A percentile compares a stretch with the other conserved stretches of the same genome.
Evolutionary conservation across 2,113 vertebrate species (phyloP).

Genomic region (Hypocryptadius cinnamomeus): DNA sequence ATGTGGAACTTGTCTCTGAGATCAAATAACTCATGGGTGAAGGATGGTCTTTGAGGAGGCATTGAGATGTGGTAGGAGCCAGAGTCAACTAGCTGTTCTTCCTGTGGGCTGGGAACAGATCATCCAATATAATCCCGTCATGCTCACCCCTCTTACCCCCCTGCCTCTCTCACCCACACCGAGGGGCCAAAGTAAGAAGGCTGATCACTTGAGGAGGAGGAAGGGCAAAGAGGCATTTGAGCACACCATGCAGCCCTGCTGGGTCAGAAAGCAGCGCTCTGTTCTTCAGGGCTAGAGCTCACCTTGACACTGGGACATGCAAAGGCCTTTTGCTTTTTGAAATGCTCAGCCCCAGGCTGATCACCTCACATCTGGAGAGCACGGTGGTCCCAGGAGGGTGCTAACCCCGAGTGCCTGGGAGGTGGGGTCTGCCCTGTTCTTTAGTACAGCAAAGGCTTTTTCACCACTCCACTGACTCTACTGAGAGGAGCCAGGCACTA

Average conservation of each 20-base stretch:
- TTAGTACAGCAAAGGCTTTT: not conserved
- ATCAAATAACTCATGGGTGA: not conserved
- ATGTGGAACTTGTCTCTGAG: not conserved
- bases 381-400: not conserved
- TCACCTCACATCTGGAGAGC: not conserved
- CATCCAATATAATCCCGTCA: accelerated
- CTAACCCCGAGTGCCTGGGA: accelerated
- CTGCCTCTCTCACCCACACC: accelerated
- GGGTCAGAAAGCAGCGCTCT: not conserved
- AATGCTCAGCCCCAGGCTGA: not conserved
- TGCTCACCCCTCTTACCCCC: not conserved
- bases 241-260: accelerated
- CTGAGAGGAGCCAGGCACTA: not conserved
- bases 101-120: not conserved
- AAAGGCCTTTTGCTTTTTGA: not conserved
- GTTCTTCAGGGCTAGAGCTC: not conserved
- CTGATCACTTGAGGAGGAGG: not conserved
- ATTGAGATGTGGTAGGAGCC: not conserved
- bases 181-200: not conserved
- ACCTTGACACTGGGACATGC: not conserved
- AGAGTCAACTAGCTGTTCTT: not conserved
- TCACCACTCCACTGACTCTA: not conserved
- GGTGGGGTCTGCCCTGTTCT: not conserved
- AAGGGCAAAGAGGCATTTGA: not conserved
- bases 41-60: not conserved